A percentile compares a stretch with the other conserved stretches of the same genome.
Evolutionary conservation across 2,797 vertebrate species (phyloP).

Genomic region (Sebastes paucispinis): DNA sequence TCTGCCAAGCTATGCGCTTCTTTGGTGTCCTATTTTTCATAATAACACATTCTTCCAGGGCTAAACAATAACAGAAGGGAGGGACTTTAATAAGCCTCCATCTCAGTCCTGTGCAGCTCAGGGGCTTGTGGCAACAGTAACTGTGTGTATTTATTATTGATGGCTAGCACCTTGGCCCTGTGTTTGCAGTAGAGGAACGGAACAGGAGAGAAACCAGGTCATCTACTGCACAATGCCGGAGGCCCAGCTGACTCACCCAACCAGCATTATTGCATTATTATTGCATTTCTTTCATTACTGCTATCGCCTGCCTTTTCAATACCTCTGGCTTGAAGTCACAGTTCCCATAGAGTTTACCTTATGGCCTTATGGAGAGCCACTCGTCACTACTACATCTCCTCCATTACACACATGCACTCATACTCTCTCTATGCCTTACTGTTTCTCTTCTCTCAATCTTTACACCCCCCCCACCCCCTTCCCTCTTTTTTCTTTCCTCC

Average conservation of each 20-base stretch:
- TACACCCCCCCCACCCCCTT: background rate
- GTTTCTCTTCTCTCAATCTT: slow-evolving; percentile 40
- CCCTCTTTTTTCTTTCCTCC: background rate
- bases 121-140: slow-evolving; percentile 76
- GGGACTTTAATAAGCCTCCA: slow-evolving; percentile 76
- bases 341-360: slow-evolving; percentile 72
- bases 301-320: slow-evolving; percentile 71
- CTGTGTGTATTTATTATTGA: slow-evolving; percentile 78
- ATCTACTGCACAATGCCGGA: slow-evolving; percentile 67
- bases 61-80: slow-evolving; percentile 77
- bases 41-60: slow-evolving; percentile 73
- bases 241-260: slow-evolving; percentile 79
- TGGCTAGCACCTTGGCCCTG: slow-evolving; percentile 73
- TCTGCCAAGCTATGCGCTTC: slow-evolving; percentile 44
- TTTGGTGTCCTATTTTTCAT: slow-evolving; percentile 76
- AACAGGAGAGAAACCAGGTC: slow-evolving; percentile 81
- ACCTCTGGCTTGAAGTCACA: slow-evolving; percentile 66
- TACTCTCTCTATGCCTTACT: slow-evolving; percentile 1
- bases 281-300: slow-evolving; percentile 84
- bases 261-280: slow-evolving; percentile 81
- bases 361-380: slow-evolving; percentile 60
- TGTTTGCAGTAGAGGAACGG: slow-evolving; percentile 71
- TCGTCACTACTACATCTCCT: slow-evolving; percentile 49
- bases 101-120: slow-evolving; percentile 65
- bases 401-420: slow-evolving; percentile 20